Percentiles rank a stretch among this genome's conserved stretches.
These are phyloP conservation scores for Drosophila fungiperda DNA, from an alignment of 2,888 invertebrate genomes.

Conservation along the genomic window DNA sequence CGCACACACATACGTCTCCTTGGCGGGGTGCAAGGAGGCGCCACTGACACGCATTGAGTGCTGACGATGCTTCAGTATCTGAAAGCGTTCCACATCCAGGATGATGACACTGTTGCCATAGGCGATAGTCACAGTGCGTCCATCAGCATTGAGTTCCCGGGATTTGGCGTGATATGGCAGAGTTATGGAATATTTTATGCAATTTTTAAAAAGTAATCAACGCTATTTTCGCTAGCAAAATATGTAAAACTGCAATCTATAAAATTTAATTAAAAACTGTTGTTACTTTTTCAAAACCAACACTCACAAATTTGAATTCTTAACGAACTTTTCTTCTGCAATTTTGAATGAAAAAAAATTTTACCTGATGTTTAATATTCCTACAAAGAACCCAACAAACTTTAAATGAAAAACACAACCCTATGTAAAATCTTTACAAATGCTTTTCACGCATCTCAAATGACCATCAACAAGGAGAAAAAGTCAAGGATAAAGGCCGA, in stretches of 20 bases:
- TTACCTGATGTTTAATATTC: constrained; percentile 27
- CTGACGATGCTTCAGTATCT: constrained; percentile 91
- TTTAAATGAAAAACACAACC: constrained; percentile 4
- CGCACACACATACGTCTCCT: constrained; percentile 95
- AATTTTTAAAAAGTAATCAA: not conserved
- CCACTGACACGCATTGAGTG: constrained; percentile 93
- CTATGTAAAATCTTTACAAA: constrained; percentile 13
- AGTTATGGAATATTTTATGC: constrained; percentile 88
- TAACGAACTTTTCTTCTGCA: constrained; percentile 18
- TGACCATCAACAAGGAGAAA: constrained; percentile 45
- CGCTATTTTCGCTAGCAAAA: not conserved
- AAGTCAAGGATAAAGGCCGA: constrained; percentile 34
- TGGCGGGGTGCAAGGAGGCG: constrained; percentile 94
- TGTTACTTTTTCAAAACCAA: not conserved
- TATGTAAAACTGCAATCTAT: not conserved
- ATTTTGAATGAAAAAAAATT: constrained; percentile 10
- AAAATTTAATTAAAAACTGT: constrained; percentile 13
- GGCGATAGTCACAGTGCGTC: constrained; percentile 92
- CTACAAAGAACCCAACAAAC: not conserved
- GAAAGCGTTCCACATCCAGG: constrained; percentile 89
- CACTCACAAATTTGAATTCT: not conserved
- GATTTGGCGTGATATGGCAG: constrained; percentile 93
- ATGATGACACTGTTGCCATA: constrained; percentile 89
- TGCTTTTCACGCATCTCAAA: constrained; percentile 46
- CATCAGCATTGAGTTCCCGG: constrained; percentile 94